Conservation (phyloP, 2,888 invertebrate genomes). For the Rambutsinella grinnellia region DNA sequence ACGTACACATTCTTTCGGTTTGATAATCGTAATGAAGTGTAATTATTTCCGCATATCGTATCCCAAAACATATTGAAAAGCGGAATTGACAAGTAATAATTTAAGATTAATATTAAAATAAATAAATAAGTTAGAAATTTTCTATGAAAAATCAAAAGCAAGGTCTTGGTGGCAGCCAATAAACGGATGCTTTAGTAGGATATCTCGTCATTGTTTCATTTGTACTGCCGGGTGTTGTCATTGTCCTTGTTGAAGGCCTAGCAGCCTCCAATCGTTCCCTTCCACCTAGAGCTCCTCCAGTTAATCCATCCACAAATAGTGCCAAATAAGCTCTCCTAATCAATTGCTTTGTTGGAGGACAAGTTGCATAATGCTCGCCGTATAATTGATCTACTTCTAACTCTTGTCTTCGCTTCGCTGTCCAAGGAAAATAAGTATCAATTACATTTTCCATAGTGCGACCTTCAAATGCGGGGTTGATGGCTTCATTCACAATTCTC, state of each 20-base stretch:
- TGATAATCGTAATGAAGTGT: too few relatives aligned
- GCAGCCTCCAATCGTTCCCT: not conserved
- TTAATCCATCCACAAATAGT: not conserved
- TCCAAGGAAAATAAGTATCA: not conserved
- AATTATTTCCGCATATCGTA: too few relatives aligned
- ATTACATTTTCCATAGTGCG: not conserved
- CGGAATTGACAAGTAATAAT: too few relatives aligned
- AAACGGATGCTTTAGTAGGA: not conserved
- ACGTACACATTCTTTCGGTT: too few relatives aligned
- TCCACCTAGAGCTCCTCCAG: not conserved
- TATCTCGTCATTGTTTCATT: not conserved
- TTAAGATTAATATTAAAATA: too few relatives aligned
- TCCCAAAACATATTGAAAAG: too few relatives aligned
- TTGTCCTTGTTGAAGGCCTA: not conserved
- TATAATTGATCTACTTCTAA: constrained; percentile 1
- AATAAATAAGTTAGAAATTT: too few relatives aligned
- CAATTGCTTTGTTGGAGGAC: not conserved
- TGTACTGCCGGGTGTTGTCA: not conserved
- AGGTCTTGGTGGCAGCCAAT: not conserved
- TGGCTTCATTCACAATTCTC: constrained; percentile 5
- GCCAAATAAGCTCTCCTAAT: not conserved
- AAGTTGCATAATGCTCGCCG: not conserved
- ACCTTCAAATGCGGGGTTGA: not conserved
- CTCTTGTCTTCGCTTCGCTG: not conserved
- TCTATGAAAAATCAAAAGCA: too few relatives aligned